These are phyloP conservation scores for Mellilla xanthometata DNA, from an alignment of 2,888 invertebrate genomes.

Conservation along the genomic window DNA sequence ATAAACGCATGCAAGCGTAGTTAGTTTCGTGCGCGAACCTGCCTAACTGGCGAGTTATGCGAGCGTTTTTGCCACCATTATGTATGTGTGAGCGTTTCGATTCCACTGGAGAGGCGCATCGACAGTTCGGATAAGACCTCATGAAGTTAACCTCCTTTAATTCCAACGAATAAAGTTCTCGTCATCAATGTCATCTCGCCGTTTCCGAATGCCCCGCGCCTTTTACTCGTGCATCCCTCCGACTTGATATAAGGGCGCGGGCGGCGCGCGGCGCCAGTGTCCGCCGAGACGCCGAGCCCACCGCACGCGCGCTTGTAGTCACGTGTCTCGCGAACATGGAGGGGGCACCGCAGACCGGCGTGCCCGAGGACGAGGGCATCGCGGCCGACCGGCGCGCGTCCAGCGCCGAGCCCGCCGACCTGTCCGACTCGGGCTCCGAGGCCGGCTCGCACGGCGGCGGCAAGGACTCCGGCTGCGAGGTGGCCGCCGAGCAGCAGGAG, in stretches of 20 bases:
- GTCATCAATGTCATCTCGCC: slow-evolving; percentile 66
- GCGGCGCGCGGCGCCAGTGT: slow-evolving; percentile 77
- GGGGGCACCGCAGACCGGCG: slow-evolving; percentile 58
- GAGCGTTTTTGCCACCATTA: too few relatives aligned
- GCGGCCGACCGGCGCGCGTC: slow-evolving; percentile 73
- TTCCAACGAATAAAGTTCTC: slow-evolving; percentile 16
- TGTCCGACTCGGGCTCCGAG: slow-evolving; percentile 86
- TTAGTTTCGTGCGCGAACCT: slow-evolving; percentile 15
- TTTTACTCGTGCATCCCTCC: slow-evolving; percentile 73
- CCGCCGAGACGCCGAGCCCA: slow-evolving; percentile 64
- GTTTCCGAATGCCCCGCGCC: slow-evolving; percentile 62
- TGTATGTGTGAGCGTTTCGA: too few relatives aligned
- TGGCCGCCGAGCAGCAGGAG: slow-evolving; percentile 79
- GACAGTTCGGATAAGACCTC: slow-evolving; percentile 9
- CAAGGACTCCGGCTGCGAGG: slow-evolving; percentile 87
- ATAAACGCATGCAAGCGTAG: slow-evolving; percentile 15
- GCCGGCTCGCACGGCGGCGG: slow-evolving; percentile 82
- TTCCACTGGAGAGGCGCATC: too few relatives aligned
- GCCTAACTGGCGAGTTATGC: neutral
- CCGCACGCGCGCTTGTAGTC: slow-evolving; percentile 39
- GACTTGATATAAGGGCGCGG: slow-evolving; percentile 71
- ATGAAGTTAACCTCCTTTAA: slow-evolving; percentile 15
- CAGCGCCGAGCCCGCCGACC: slow-evolving; percentile 85
- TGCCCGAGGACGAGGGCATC: slow-evolving; percentile 74
- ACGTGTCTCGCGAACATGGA: slow-evolving; percentile 60